Base-by-base conservation (phyloP, 1,140 invertebrate species). In the Pararge aegeria region DNA sequence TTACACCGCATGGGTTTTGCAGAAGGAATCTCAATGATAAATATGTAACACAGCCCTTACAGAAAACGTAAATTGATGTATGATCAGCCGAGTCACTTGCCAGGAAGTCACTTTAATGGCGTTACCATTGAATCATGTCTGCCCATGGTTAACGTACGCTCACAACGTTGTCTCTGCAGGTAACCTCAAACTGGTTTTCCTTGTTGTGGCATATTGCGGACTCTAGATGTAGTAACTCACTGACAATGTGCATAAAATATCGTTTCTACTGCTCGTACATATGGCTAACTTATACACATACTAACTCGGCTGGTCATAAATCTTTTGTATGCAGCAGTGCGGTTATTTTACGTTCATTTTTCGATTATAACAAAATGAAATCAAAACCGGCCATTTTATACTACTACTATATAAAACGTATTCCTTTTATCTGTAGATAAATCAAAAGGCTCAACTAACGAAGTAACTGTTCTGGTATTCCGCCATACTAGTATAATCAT, bases 371-470 rank as follows among this genome's bases (percentile, higher is more conserved):
- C 46, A 46, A 58, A 66, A 56, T 66, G 56, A 60, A 55, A 58
- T 54, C 55, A 59, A 65, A 59, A 57, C 68, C 68, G 68, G 68
- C 68, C 68, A 70, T 67, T 67, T 59, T 49, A 42, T 55, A 61
- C 53, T 50, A 54, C 49, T 50, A 30, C 50, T 55, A 61, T 30
- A 15, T 18, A 18, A 46, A 37, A 50, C 54, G n/a, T 21, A 53
- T 55, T 66, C 57, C 38, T 53, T 54, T 51, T 49, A 27, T 49
- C 48, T 52, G 50, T 64, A 64, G 50, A 57, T 58, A 53, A 59
- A 51, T 55, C 21, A 24, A 59, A 64, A 56, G 54, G 62, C 63
- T 66, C 58, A 66, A 66, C 42, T 61, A 53, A 66, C 48, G 30
- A 58, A 58, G 52, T 51, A 66, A 70, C 40, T 27, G 29, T 44